phyloP scores from a whole-genome alignment of 2,113 vertebrate species.

The Chaenogobius annularis region DNA sequence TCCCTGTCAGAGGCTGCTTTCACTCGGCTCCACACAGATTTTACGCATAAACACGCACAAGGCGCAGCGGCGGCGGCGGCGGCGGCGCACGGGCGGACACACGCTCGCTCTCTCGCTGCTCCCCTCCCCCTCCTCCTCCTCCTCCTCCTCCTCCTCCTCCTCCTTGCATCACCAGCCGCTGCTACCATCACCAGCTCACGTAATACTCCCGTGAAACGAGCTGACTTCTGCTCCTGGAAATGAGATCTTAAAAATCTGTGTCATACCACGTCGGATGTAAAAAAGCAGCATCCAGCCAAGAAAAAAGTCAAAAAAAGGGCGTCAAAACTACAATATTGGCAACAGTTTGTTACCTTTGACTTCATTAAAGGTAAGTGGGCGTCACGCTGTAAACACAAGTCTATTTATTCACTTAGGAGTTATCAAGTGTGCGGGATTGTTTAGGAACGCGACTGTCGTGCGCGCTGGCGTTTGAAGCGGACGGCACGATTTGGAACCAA shows the following conservation, averaged over 20 bases:
- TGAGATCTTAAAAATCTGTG: slow-evolving; percentile 51
- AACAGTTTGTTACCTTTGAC: slow-evolving; percentile 37
- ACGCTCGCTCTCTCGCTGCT: slow-evolving; percentile 13
- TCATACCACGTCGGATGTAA: slow-evolving; percentile 30
- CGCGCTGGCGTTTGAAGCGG: not conserved
- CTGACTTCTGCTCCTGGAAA: slow-evolving; percentile 63
- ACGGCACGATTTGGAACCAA: slow-evolving; percentile 11
- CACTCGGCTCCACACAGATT: slow-evolving; percentile 23
- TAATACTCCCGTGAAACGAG: slow-evolving; percentile 57
- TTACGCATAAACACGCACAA: slow-evolving; percentile 34
- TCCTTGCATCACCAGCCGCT: slow-evolving; percentile 54
- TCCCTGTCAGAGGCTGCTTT: not conserved
- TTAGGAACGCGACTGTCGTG: slow-evolving; percentile 1
- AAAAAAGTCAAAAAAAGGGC: slow-evolving; percentile 42
- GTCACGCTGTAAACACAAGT: slow-evolving; percentile 10
- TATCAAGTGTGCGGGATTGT: not conserved
- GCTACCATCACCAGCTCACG: slow-evolving; percentile 58
- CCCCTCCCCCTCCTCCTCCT: slow-evolving; percentile 23
- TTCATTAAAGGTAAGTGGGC: slow-evolving; percentile 64
- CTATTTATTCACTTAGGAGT: not conserved
- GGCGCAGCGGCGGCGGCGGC: too few relatives aligned
- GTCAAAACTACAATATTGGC: slow-evolving; percentile 18
- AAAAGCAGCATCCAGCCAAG: slow-evolving; percentile 10
- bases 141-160: not conserved
- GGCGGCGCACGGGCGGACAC: too few relatives aligned